A percentile compares a stretch with the other conserved stretches of the same genome.
Conservation (phyloP, 2,113 vertebrate species). For the Thinocorus orbignyianus region DNA sequence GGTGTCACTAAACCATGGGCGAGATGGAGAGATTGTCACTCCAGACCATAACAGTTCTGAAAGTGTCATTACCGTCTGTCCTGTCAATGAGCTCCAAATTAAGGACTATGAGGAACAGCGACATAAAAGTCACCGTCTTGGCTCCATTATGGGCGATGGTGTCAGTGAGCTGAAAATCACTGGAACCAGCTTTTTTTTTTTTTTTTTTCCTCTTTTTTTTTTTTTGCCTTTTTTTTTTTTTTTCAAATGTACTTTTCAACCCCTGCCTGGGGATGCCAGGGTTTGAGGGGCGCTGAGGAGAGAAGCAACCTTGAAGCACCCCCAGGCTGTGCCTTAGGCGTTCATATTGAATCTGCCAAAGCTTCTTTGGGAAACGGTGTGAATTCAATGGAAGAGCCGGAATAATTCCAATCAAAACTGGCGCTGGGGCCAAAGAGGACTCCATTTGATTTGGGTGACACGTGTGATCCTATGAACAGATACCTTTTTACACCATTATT, state of each 20-base stretch:
- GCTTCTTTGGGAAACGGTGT: constrained; percentile 34
- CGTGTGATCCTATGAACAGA: constrained; percentile 31
- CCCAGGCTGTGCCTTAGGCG: constrained; percentile 29
- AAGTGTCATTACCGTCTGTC: constrained; percentile 75
- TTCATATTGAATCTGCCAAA: constrained; percentile 32
- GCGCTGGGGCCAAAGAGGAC: neutral
- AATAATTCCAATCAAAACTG: constrained; percentile 59
- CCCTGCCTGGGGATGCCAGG: constrained; percentile 3
- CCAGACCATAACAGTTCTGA: constrained; percentile 71
- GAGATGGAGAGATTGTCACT: constrained; percentile 70
- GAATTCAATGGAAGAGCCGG: constrained; percentile 30
- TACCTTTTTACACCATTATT: constrained; percentile 28
- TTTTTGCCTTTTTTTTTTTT: neutral
- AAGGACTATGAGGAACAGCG: constrained; percentile 55
- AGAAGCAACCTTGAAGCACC: constrained; percentile 37
- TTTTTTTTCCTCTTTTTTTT: neutral
- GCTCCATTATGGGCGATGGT: constrained; percentile 66
- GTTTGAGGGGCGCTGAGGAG: constrained; percentile 19
- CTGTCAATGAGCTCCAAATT: constrained; percentile 75
- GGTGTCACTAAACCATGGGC: constrained; percentile 70
- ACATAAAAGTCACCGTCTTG: constrained; percentile 71
- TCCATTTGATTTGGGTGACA: constrained; percentile 37
- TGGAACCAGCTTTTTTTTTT: neutral
- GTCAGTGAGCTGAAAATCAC: constrained; percentile 64
- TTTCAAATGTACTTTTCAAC: constrained; percentile 30